phyloP scores from a whole-genome alignment of 2,797 vertebrate genomes.

The Peromyscus attwateri region DNA sequence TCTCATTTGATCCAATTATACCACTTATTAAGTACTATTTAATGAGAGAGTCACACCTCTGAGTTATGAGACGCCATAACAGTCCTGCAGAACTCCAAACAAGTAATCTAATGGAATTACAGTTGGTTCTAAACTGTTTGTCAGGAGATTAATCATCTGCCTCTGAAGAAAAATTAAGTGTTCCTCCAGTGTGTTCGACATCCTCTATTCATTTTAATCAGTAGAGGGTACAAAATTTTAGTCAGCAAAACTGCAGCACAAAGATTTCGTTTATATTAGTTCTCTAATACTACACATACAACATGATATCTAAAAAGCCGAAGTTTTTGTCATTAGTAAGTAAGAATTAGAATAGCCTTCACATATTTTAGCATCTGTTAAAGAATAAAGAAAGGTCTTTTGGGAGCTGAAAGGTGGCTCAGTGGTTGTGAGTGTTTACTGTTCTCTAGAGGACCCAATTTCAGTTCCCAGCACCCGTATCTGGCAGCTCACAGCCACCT shows the following conservation, averaged over 20 bases:
- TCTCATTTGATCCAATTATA: constrained; percentile 76
- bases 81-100: constrained; percentile 68
- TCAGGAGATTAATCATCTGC: constrained; percentile 71
- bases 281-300: background rate
- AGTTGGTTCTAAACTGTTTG: constrained; percentile 77
- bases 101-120: constrained; percentile 79
- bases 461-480: background rate
- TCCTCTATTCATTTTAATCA: constrained; percentile 50
- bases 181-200: constrained; percentile 33
- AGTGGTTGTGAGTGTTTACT: background rate
- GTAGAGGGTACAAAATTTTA: background rate
- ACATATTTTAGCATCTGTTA: background rate
- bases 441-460: background rate
- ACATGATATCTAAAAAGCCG: constrained; percentile 7
- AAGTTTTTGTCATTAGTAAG: background rate
- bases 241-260: background rate
- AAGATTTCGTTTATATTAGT: constrained; percentile 36
- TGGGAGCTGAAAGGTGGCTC: background rate
- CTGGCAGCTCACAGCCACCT: background rate
- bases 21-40: constrained; percentile 76
- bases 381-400: constrained; percentile 10
- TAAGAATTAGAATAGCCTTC: constrained; percentile 14
- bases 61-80: constrained; percentile 76
- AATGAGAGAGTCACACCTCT: constrained; percentile 76
- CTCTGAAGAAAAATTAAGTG: constrained; percentile 61